Percentiles rank a stretch among this genome's conserved stretches.
phyloP scores from a whole-genome alignment of 2,113 vertebrate genomes.

The Ictalurus furcatus region DNA sequence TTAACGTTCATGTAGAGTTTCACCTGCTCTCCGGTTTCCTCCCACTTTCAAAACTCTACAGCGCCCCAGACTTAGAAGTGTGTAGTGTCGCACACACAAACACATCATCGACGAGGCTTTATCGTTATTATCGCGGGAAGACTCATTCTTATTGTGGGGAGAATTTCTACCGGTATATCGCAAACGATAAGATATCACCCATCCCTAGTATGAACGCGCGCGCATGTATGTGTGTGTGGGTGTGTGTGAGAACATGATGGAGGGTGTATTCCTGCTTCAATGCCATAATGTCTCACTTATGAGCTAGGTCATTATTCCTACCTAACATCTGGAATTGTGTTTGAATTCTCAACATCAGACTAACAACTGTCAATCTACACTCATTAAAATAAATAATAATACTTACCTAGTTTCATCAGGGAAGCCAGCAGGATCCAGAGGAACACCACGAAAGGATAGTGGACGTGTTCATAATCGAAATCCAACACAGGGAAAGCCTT shows the following conservation, averaged over 20 bases:
- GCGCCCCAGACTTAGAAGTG: not conserved
- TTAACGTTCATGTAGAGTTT: not conserved
- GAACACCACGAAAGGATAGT: constrained; percentile 84
- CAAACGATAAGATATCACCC: too few relatives aligned
- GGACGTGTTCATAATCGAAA: constrained; percentile 78
- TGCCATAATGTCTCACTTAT: not conserved
- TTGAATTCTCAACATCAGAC: not conserved
- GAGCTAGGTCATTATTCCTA: too few relatives aligned
- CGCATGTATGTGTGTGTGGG: too few relatives aligned
- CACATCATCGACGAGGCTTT: too few relatives aligned
- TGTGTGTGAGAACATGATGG: not conserved
- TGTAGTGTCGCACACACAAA: too few relatives aligned
- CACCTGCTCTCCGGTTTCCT: not conserved
- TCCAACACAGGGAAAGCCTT: constrained; percentile 88
- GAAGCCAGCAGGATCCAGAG: constrained; percentile 95
- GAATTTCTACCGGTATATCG: too few relatives aligned
- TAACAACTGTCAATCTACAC: too few relatives aligned
- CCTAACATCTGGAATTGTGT: not conserved
- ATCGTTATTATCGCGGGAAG: too few relatives aligned
- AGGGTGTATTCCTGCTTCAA: not conserved
- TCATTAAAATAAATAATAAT: not conserved
- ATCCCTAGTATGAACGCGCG: not conserved
- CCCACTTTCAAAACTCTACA: not conserved
- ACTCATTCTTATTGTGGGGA: too few relatives aligned
- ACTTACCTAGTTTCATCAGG: constrained; percentile 95